Percentiles rank a stretch among this genome's conserved stretches.
These are phyloP conservation scores for Plagiodera versicolora DNA, from an alignment of 2,888 invertebrate species.

Conservation along the genomic window DNA sequence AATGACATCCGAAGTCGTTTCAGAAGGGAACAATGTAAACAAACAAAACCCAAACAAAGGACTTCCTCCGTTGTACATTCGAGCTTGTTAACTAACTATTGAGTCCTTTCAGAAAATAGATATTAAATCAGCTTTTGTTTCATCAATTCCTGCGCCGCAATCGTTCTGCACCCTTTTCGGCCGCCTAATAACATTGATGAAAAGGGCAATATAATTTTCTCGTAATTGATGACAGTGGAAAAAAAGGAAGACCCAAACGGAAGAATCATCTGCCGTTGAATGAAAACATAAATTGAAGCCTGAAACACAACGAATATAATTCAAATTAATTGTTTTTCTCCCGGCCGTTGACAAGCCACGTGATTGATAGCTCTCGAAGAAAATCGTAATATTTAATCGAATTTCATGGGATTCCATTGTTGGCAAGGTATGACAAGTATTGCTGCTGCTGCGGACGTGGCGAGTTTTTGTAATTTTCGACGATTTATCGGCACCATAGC, in stretches of 20 bases:
- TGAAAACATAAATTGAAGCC: conserved; percentile 29
- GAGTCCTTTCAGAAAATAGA: no score
- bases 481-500: conserved; percentile 27
- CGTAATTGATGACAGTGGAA: no score
- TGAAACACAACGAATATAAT: conserved; percentile 31
- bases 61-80: no score
- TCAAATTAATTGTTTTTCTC: conserved; percentile 45
- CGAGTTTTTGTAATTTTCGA: conserved; percentile 42
- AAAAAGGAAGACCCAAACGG: conserved; percentile 2
- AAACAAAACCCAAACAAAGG: no score
- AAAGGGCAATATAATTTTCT: background rate
- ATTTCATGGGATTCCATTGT: conserved; percentile 28
- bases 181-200: background rate
- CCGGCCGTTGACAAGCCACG: conserved; percentile 33
- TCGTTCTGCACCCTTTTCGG: background rate
- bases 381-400: conserved; percentile 47
- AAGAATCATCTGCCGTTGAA: conserved; percentile 19
- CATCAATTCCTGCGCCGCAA: background rate
- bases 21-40: no score
- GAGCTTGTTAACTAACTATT: no score
- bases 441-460: conserved; percentile 16
- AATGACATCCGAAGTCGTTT: no score
- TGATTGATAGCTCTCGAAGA: conserved; percentile 44
- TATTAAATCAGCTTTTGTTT: background rate
- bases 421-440: conserved; percentile 24